Percentiles rank a stretch among this genome's conserved stretches.
These are phyloP conservation scores for Aphyosemion australe DNA, from an alignment of 2,113 vertebrate genomes.

Conservation along the genomic window DNA sequence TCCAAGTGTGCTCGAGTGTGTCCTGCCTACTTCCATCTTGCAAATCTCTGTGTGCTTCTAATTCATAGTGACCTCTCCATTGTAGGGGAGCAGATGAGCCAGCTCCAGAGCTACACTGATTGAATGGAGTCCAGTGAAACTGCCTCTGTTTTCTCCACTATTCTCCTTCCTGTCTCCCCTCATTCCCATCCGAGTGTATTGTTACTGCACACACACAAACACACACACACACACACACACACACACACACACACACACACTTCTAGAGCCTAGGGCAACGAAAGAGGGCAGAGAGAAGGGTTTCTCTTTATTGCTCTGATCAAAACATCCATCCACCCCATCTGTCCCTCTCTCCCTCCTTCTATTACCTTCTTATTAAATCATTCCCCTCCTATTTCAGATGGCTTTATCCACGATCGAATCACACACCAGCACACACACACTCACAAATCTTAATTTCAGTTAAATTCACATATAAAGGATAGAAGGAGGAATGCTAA, in stretches of 20 bases:
- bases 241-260: slow-evolving; percentile 23
- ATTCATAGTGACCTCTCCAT: slow-evolving; percentile 74
- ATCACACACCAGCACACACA: slow-evolving; percentile 4
- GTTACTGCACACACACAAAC: slow-evolving; percentile 34
- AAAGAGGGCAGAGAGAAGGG: slow-evolving; percentile 45
- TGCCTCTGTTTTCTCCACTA: slow-evolving; percentile 69
- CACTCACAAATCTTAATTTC: slow-evolving; percentile 31
- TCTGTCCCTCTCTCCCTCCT: slow-evolving; percentile 50
- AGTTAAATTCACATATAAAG: slow-evolving; percentile 23
- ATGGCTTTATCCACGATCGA: slow-evolving; percentile 46
- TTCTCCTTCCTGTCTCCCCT: slow-evolving; percentile 72
- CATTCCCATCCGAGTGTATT: slow-evolving; percentile 67
- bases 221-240: slow-evolving; percentile 1
- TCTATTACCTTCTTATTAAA: slow-evolving; percentile 72
- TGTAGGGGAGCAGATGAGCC: slow-evolving; percentile 73
- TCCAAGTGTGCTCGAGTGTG: slow-evolving; percentile 22
- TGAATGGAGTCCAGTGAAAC: slow-evolving; percentile 71
- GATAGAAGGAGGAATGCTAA: slow-evolving; percentile 18
- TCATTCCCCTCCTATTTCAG: slow-evolving; percentile 62
- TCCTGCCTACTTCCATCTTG: slow-evolving; percentile 55
- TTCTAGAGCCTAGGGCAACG: slow-evolving; percentile 49
- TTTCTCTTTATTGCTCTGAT: slow-evolving; percentile 73
- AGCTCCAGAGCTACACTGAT: slow-evolving; percentile 58
- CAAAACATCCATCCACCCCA: slow-evolving; percentile 71
- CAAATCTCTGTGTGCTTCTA: slow-evolving; percentile 61